Percentiles rank a stretch among this genome's conserved stretches.
Evolutionary conservation across 2,888 invertebrate genomes (phyloP).

Genomic region (Phyllotreta cruciferae): DNA sequence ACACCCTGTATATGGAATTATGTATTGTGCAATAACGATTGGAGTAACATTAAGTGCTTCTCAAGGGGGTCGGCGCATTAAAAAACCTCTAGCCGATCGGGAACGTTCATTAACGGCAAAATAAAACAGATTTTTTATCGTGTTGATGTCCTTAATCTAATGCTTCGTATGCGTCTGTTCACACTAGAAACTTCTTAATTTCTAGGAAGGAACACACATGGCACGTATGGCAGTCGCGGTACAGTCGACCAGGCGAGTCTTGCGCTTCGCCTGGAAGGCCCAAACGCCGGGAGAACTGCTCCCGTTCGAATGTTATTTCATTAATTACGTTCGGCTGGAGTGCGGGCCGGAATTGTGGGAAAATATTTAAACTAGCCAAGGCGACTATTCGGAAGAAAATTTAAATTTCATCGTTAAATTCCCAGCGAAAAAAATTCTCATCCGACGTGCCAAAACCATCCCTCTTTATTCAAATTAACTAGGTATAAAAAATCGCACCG

Average conservation of each 20-base stretch:
- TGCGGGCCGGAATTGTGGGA: background rate
- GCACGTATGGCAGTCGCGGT: constrained; percentile 34
- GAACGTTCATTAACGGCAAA: constrained; percentile 30
- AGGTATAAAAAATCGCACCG: constrained; percentile 35
- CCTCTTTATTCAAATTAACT: constrained; percentile 38
- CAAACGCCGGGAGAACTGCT: too few relatives aligned
- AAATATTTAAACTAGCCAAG: background rate
- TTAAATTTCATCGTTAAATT: constrained; percentile 7
- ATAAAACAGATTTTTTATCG: constrained; percentile 37
- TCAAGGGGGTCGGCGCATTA: constrained; percentile 26
- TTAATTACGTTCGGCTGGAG: too few relatives aligned
- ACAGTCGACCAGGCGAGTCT: constrained; percentile 39
- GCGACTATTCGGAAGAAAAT: background rate
- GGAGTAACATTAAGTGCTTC: constrained; percentile 4
- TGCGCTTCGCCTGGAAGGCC: background rate
- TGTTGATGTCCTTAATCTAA: constrained; percentile 42
- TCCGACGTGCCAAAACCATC: constrained; percentile 24
- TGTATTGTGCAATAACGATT: background rate
- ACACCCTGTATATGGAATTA: too few relatives aligned
- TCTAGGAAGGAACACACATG: constrained; percentile 47
- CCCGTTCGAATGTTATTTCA: background rate
- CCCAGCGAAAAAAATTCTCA: constrained; percentile 34
- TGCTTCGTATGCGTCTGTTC: constrained; percentile 42
- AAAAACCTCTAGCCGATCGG: constrained; percentile 26
- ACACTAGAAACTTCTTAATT: constrained; percentile 44